Percentiles rank a stretch among this genome's conserved stretches.
Evolutionary conservation across 2,888 invertebrate species (phyloP).

Genomic region (Diaprepes abbreviatus): DNA sequence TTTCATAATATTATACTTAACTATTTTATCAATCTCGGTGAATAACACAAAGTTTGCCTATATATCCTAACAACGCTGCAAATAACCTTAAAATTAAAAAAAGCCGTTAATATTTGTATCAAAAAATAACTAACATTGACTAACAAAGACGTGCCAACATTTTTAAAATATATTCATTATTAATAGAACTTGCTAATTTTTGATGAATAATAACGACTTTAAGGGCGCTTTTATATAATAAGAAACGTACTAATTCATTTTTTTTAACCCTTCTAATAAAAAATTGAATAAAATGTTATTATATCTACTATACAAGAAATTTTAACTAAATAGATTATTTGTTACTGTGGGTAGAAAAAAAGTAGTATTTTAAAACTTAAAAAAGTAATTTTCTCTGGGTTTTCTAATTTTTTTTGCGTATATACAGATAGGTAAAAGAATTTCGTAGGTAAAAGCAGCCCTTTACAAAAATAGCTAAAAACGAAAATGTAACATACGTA

Average conservation of each 20-base stretch:
- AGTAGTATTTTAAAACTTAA: no score
- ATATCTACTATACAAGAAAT: no score
- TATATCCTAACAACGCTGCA: neutral
- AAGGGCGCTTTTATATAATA: neutral
- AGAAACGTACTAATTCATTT: no score
- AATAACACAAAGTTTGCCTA: neutral
- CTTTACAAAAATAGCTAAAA: neutral
- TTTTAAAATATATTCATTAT: neutral
- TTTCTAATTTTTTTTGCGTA: no score
- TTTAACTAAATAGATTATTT: no score
- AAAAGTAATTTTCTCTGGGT: no score
- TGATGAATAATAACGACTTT: neutral
- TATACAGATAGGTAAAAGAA: no score
- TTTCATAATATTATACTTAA: slow-evolving; percentile 2
- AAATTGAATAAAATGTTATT: no score
- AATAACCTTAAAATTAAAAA: neutral
- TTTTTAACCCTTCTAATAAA: no score
- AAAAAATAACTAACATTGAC: neutral
- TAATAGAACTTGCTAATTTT: no score
- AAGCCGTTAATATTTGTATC: neutral
- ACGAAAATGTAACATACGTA: neutral
- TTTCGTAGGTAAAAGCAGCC: neutral
- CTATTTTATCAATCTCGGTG: slow-evolving; percentile 19
- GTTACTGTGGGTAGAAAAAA: no score
- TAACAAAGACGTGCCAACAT: neutral